A percentile compares a stretch with the other conserved stretches of the same genome.
Conservation (phyloP, 2,113 vertebrate species). For the Pampusana beccarii region DNA sequence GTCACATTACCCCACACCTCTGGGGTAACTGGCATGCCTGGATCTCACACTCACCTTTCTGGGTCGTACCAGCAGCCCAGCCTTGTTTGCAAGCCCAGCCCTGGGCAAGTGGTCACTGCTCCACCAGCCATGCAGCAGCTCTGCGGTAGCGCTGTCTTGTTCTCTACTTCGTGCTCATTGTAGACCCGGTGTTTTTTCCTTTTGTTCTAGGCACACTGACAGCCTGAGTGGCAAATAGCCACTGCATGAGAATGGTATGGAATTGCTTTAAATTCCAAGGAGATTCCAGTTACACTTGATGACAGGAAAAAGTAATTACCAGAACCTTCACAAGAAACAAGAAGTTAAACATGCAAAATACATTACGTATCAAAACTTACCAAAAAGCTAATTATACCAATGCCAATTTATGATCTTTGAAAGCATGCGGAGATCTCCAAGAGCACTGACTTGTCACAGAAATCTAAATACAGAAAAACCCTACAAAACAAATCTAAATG, state of each 20-base stretch:
- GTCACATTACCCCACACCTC: not conserved
- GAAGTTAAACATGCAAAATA: not conserved
- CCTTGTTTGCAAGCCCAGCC: not conserved
- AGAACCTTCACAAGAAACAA: not conserved
- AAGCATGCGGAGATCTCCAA: not conserved
- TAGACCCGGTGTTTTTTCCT: not conserved
- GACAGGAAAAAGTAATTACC: not conserved
- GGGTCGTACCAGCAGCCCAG: not conserved
- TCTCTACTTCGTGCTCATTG: not conserved
- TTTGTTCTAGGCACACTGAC: not conserved
- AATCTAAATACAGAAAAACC: not conserved
- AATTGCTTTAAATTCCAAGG: not conserved
- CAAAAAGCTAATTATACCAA: not conserved
- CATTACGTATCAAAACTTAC: not conserved
- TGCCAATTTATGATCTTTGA: not conserved
- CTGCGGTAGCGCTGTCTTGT: not conserved
- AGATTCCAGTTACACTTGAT: not conserved
- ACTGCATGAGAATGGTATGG: not conserved
- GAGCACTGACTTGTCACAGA: not conserved
- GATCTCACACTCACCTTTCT: not conserved
- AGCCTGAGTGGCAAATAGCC: not conserved
- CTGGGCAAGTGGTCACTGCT: not conserved
- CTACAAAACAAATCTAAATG: no score
- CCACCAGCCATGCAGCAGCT: not conserved
- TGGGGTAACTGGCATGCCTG: accelerated